Conservation (phyloP, 1,140 invertebrate genomes). For the Idris sp. region DNA sequence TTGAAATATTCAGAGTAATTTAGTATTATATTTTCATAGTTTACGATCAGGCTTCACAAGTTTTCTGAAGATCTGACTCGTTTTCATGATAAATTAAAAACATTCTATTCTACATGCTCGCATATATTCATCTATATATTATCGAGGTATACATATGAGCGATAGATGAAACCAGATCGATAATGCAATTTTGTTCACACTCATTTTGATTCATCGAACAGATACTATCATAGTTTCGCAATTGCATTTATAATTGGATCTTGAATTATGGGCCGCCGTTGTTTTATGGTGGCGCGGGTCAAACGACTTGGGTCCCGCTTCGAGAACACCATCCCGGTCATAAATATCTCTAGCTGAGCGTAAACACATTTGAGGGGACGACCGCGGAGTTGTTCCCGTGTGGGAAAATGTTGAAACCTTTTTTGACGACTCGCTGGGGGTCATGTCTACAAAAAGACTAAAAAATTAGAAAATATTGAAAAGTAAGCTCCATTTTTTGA, state of each 20-base stretch:
- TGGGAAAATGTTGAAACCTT: conserved; percentile 50
- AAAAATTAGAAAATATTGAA: too few relatives aligned
- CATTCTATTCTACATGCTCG: too few relatives aligned
- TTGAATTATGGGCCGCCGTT: conserved; percentile 58
- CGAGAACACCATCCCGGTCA: conserved; percentile 40
- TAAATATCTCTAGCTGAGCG: conserved; percentile 52
- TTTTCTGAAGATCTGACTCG: too few relatives aligned
- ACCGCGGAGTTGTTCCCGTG: conserved; percentile 28
- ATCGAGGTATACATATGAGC: too few relatives aligned
- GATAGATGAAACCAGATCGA: conserved; percentile 32
- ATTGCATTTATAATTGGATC: conserved; percentile 62
- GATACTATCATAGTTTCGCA: conserved; percentile 49
- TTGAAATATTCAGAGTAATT: too few relatives aligned
- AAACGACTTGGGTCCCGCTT: conserved; percentile 39
- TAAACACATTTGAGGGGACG: conserved; percentile 53
- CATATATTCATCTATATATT: too few relatives aligned
- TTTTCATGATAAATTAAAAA: too few relatives aligned
- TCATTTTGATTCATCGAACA: conserved; percentile 26
- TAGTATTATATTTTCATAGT: too few relatives aligned
- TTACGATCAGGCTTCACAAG: too few relatives aligned
- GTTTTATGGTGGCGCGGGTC: conserved; percentile 56
- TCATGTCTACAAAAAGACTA: too few relatives aligned
- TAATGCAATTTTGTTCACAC: conserved; percentile 41
- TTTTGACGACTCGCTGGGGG: conserved; percentile 47
- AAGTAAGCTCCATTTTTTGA: too few relatives aligned